A percentile compares a stretch with the other conserved stretches of the same genome.
Evolutionary conservation across 2,797 vertebrate species (phyloP).

Genomic region (Alcedo atthis): DNA sequence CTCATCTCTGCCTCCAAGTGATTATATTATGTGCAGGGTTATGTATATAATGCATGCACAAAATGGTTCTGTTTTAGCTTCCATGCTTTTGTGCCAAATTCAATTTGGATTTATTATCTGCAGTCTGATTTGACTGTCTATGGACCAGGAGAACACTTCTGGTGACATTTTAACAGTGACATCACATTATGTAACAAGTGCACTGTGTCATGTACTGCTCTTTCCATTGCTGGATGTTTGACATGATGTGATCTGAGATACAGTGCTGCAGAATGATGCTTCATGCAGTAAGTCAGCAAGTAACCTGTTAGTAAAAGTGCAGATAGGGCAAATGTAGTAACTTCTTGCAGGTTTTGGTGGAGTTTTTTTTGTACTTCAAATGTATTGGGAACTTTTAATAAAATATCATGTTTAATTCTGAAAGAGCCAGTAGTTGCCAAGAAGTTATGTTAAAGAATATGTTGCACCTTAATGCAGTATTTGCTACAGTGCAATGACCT

Average conservation of each 20-base stretch:
- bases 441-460: neutral
- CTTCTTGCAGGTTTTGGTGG: neutral
- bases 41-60: neutral
- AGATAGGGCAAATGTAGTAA: neutral
- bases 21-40: neutral
- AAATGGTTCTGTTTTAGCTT: neutral
- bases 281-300: neutral
- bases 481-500: neutral
- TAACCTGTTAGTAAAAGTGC: neutral
- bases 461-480: neutral
- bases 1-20: neutral
- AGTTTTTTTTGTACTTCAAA: neutral
- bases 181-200: neutral
- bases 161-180: slow-evolving; percentile 3
- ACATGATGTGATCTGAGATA: neutral
- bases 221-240: neutral
- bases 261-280: neutral
- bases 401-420: neutral
- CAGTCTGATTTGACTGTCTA: slow-evolving; percentile 3
- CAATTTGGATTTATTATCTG: slow-evolving; percentile 5
- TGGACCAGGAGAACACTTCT: neutral
- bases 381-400: neutral
- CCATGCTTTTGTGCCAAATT: slow-evolving; percentile 6
- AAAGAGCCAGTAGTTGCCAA: neutral
- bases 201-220: neutral